Conservation (phyloP, 2,888 invertebrate genomes). For the Apoderus coryli region DNA sequence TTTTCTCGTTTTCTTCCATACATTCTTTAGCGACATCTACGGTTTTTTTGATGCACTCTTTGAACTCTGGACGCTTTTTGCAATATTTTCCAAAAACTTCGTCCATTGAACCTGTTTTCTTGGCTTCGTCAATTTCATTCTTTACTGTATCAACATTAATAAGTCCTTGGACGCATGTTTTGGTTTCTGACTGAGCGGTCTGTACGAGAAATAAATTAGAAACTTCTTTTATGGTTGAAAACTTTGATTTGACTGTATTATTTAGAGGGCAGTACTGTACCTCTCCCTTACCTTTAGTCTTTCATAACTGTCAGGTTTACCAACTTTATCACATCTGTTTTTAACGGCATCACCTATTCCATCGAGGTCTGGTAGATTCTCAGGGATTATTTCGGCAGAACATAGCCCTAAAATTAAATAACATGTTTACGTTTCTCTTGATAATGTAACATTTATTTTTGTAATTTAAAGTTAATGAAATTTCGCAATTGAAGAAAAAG, state of each 20-base stretch:
- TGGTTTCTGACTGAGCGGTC: constrained; percentile 28
- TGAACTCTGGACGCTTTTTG: constrained; percentile 31
- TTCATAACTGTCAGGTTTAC: constrained; percentile 30
- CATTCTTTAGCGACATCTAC: constrained; percentile 33
- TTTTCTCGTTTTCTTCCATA: constrained; percentile 32
- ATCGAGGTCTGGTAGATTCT: constrained; percentile 25
- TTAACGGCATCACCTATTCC: constrained; percentile 28
- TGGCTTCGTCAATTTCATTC: constrained; percentile 36
- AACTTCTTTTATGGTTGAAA: too few relatives aligned
- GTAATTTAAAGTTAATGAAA: constrained; percentile 4
- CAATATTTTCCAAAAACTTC: constrained; percentile 40
- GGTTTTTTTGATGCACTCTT: constrained; percentile 32
- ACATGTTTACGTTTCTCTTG: background rate
- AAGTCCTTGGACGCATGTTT: constrained; percentile 41
- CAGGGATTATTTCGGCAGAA: constrained; percentile 20
- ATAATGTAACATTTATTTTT: background rate
- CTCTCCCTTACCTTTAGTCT: constrained; percentile 25
- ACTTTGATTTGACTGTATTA: too few relatives aligned
- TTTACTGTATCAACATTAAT: constrained; percentile 43
- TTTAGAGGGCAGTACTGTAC: too few relatives aligned
- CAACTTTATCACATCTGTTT: constrained; percentile 33
- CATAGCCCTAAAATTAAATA: constrained; percentile 14
- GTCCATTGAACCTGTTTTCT: constrained; percentile 39
- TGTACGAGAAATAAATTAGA: too few relatives aligned
- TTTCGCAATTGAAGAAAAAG: too few relatives aligned